Conservation (phyloP, 2,797 vertebrate species). For the Arremon brunneinucha region DNA sequence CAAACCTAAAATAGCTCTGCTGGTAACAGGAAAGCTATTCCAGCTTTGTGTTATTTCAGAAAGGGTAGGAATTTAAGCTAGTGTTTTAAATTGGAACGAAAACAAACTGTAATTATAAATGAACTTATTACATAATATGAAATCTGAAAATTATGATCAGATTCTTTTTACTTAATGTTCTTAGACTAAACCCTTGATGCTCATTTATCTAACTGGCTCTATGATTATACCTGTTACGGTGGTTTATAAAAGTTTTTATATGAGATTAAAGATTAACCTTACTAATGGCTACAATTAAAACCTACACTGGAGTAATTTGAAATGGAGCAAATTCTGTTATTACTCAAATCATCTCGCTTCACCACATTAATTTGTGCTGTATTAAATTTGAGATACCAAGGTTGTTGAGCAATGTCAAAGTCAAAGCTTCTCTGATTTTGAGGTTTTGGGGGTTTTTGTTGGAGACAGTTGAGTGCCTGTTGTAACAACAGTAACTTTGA, state of each 20-base stretch:
- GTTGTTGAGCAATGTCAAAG: not conserved
- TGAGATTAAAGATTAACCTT: not conserved
- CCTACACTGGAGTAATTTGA: not conserved
- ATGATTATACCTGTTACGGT: not conserved
- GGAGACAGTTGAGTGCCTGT: not conserved
- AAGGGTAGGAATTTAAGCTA: not conserved
- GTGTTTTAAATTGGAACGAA: not conserved
- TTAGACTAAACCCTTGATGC: not conserved
- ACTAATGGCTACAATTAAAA: conserved; percentile 9
- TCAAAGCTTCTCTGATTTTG: not conserved
- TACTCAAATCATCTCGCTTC: not conserved
- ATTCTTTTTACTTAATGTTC: not conserved
- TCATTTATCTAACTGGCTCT: not conserved
- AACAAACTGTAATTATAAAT: not conserved
- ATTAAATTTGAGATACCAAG: not conserved
- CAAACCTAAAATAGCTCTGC: not conserved
- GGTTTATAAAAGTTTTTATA: not conserved
- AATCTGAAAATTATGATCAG: not conserved
- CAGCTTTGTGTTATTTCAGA: not conserved
- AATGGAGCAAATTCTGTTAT: not conserved
- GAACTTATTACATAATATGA: not conserved
- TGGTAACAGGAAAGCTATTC: not conserved
- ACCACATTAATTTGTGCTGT: not conserved
- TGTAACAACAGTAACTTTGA: not conserved
- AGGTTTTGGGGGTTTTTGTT: not conserved